Base-by-base conservation (phyloP, 2,888 invertebrate species). In the Colletes collaris region DNA sequence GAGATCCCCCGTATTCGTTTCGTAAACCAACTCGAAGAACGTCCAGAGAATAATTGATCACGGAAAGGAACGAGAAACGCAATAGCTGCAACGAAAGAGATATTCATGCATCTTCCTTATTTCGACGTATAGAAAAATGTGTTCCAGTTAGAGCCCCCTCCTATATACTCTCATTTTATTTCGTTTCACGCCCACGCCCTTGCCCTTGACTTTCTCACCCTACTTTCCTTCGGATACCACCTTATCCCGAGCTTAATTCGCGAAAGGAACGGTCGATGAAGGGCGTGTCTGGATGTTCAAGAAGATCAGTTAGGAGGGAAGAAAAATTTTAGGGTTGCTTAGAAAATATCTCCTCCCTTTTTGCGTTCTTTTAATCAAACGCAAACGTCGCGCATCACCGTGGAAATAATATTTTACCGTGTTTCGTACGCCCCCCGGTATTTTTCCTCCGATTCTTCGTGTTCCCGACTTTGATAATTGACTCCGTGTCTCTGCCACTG, bases 121-220 rank as follows among this genome's bases (percentile, higher is more conserved):
- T 75, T 63, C 53, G 58, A 65, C 50, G 67, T 16, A 53, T 55
- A 59, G 65, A 11, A 13, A 62, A 72, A 70, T 55, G 80, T 62
- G 81, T 70, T 79, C 63, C 65, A 77, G 71, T 79, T 77, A 71
- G 65, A 55, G 46, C 56, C 74, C 27, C 79, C 56, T 56, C n/a
- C 16, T 50, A 37, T 64, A 67, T 62, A 63, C 74, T 68, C 63
- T 76, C 77, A 73, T 69, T 81, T 13, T 72, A 62, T 76, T 66
- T 67, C 10, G 65, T 63, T 77, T 71, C 76, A 79, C 79, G 76
- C 75, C 73, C 79, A 81, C 79, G 85, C 83, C 77, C 83, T 85
- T 85, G 83, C 79, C 85, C 85, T 85, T 85, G 85, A 85, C 86
- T 86, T 81, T 76, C 84, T 86, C 86, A 79, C 84, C 84, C 86